Percentiles rank a stretch among this genome's conserved stretches.
Evolutionary conservation across 2,113 vertebrate genomes (phyloP).

Genomic region (Pseudopipra pipra): DNA sequence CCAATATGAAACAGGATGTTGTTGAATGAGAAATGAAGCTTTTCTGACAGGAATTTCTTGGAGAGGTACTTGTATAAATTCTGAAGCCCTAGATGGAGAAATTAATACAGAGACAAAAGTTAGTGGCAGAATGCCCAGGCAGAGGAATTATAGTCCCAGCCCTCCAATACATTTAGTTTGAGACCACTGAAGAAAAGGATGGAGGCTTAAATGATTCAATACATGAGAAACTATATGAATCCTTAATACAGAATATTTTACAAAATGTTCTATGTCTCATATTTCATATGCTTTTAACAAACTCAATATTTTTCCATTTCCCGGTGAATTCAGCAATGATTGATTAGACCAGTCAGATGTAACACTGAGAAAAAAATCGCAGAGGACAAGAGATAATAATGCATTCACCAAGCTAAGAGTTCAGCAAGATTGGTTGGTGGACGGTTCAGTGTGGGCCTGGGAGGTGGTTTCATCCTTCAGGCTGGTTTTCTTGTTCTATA

Average conservation of each 20-base stretch:
- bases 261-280: neutral
- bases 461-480: neutral
- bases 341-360: neutral
- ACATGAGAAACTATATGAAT: neutral
- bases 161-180: neutral
- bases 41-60: neutral
- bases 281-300: neutral
- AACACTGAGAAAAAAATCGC: neutral
- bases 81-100: neutral
- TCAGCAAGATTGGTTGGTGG: neutral
- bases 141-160: neutral
- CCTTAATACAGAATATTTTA: neutral
- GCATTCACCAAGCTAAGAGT: neutral
- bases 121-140: neutral
- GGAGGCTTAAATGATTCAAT: neutral
- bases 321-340: neutral
- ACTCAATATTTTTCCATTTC: neutral
- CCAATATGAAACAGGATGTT: neutral
- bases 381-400: neutral
- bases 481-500: neutral
- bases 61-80: neutral
- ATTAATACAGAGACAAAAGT: neutral
- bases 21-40: neutral
- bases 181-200: neutral
- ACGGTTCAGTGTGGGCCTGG: fast-evolving